Evolutionary conservation across 2,113 vertebrate species (phyloP).

Genomic region (Edolisoma coerulescens): DNA sequence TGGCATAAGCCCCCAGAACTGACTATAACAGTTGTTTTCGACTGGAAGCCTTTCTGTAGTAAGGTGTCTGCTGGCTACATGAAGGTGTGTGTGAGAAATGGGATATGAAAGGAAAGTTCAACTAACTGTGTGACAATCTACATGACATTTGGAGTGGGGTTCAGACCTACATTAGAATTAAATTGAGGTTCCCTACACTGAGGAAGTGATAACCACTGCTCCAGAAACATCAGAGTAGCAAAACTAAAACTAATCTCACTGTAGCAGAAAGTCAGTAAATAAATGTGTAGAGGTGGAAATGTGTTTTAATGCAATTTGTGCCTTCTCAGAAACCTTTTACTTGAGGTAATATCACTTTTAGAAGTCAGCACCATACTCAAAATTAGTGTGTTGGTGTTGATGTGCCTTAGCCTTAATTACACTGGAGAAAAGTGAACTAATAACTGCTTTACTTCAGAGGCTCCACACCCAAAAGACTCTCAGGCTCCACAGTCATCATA

Average conservation of each 20-base stretch:
- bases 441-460: not conserved
- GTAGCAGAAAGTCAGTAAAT: not conserved
- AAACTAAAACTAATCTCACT: not conserved
- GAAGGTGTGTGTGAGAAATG: not conserved
- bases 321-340: not conserved
- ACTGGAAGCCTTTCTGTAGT: not conserved
- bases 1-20: not conserved
- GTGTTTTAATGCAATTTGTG: not conserved
- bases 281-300: not conserved
- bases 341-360: not conserved
- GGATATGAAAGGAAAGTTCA: not conserved
- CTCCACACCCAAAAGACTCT: conserved; percentile 17
- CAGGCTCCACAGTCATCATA: not conserved
- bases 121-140: not conserved
- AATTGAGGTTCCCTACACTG: accelerated
- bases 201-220: not conserved
- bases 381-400: not conserved
- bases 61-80: not conserved
- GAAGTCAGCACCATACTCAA: not conserved
- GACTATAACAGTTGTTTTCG: not conserved
- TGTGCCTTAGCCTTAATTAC: not conserved
- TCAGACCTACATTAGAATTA: not conserved
- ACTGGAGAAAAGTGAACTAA: not conserved
- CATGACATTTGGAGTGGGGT: not conserved
- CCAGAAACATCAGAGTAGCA: not conserved